Conservation (phyloP, 2,113 vertebrate species). For the Piaya cayana region DNA sequence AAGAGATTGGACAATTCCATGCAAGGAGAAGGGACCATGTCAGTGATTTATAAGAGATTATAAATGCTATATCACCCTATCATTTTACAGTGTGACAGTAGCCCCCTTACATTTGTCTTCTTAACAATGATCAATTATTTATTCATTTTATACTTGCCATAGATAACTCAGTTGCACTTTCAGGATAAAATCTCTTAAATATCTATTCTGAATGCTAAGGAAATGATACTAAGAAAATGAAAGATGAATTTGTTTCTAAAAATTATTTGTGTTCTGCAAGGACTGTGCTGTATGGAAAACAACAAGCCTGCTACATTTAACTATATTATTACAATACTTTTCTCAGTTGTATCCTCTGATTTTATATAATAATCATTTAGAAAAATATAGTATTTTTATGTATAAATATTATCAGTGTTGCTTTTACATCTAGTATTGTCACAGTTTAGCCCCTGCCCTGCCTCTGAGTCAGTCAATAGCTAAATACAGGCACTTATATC, state of each 20-base stretch:
- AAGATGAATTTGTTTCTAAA: not conserved
- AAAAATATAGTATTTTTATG: not conserved
- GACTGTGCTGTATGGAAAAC: not conserved
- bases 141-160: not conserved
- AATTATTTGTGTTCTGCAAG: not conserved
- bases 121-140: not conserved
- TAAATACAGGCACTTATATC: too few relatives aligned
- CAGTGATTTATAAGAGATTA: not conserved
- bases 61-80: not conserved
- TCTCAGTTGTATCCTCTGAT: not conserved
- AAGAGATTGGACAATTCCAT: not conserved
- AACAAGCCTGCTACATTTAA: not conserved
- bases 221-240: not conserved
- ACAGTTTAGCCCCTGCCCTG: too few relatives aligned
- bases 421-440: not conserved
- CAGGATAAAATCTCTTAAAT: not conserved
- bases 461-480: too few relatives aligned
- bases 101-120: not conserved
- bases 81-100: not conserved
- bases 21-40: not conserved
- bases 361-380: not conserved
- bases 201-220: not conserved
- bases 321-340: not conserved
- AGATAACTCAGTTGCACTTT: not conserved
- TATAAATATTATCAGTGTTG: not conserved